Evolutionary conservation across 2,113 vertebrate species (phyloP), one percentile per base, ranked within the genome.

Genomic region (Prinia subflava): DNA sequence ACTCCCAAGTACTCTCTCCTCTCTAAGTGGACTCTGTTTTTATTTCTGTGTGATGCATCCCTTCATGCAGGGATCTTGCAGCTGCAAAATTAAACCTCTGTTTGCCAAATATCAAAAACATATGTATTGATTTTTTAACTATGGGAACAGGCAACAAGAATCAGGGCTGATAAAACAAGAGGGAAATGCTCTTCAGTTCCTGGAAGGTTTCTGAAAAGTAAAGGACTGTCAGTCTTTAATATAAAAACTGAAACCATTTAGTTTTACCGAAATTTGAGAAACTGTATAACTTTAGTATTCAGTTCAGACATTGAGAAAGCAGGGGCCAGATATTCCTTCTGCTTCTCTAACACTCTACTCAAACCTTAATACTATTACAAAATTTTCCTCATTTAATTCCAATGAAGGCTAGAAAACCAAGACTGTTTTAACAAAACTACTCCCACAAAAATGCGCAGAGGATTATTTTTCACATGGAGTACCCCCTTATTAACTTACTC

Each of bases 41-140:
- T 92, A 83, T 95, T 97, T 97, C 96, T 97, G 65, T 92, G 93
- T 97, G 94, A 97, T 90, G 70, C 95, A 96, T 97, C 94, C 60
- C 79, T 96, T 97, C 73, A 7, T 96, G 90, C 62, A 87, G 89
- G 84, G 95, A 97, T 94, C 96, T 96, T 95, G 93, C 96, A 98
- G 98, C 97, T 98, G 97, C 97, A 97, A 98, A 97, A 98, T 97
- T 97, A 97, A 98, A 98, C 90, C 94, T 96, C 85, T 91, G 73
- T 97, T 97, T 97, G 93, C 94, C 96, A 97, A 97, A 97, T 97
- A 98, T 97, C 93, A 97, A 97, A 98, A 98, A 84, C 96, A 97
- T 90, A 97, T 97, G 97, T 97, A 98, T 97, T 96, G 97, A 97
- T 98, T 98, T 98, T 96, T 95, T 52, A 97, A 97, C 83, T 47